Evolutionary conservation across 1,140 invertebrate species (phyloP).

Genomic region (Tachypleus tridentatus): DNA sequence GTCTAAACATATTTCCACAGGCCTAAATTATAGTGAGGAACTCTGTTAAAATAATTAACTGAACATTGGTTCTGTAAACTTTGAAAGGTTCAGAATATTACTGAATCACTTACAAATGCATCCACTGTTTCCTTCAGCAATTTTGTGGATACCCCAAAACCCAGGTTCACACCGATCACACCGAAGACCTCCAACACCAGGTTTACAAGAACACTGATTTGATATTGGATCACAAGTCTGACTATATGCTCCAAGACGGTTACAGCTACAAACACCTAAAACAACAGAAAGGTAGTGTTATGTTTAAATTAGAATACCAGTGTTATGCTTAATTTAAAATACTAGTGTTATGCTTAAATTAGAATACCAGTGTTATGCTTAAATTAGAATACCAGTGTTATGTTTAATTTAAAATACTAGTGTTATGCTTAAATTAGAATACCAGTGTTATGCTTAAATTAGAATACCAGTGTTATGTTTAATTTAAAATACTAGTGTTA

Average conservation of each 20-base stretch:
- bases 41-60: too few species aligned
- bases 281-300: not conserved
- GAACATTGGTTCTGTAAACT: too few species aligned
- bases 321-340: not conserved
- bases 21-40: too few species aligned
- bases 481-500: too few species aligned
- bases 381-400: not conserved
- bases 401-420: not conserved
- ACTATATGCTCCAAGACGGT: conserved; percentile 39
- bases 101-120: conserved; percentile 68
- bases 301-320: not conserved
- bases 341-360: not conserved
- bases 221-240: conserved; percentile 61
- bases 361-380: too few species aligned
- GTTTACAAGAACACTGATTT: conserved; percentile 67
- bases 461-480: too few species aligned
- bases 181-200: conserved; percentile 71
- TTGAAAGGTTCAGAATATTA: too few species aligned
- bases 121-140: conserved; percentile 63
- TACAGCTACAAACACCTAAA: conserved; percentile 33
- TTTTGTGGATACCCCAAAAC: conserved; percentile 76
- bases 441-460: not conserved
- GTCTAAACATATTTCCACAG: too few species aligned
- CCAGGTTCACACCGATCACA: conserved; percentile 56
- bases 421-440: not conserved